Evolutionary conservation across 2,888 invertebrate species (phyloP).

Genomic region (Agrotis puta): DNA sequence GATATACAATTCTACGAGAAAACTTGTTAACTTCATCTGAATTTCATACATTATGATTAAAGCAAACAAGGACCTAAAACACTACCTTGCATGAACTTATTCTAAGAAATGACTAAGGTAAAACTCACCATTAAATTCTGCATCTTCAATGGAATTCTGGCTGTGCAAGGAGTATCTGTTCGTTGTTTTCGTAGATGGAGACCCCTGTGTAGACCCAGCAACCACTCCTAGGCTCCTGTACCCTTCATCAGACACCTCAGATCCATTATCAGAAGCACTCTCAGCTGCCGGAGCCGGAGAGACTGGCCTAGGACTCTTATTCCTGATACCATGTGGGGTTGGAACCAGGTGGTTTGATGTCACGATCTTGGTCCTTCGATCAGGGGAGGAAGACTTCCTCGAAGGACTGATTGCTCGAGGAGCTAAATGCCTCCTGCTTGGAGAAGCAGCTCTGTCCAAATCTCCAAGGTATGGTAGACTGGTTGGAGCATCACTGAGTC

Average conservation of each 20-base stretch:
- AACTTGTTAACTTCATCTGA: neutral
- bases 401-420: slow-evolving; percentile 82
- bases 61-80: neutral
- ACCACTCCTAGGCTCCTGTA: slow-evolving; percentile 95
- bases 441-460: slow-evolving; percentile 81
- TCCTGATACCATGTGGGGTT: slow-evolving; percentile 84
- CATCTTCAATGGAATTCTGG: slow-evolving; percentile 94
- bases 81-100: neutral
- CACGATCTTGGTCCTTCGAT: slow-evolving; percentile 83
- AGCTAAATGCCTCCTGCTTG: slow-evolving; percentile 78
- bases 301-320: slow-evolving; percentile 86
- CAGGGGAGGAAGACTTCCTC: slow-evolving; percentile 85
- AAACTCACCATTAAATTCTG: slow-evolving; percentile 92
- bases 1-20: neutral
- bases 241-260: slow-evolving; percentile 96
- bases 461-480: slow-evolving; percentile 86
- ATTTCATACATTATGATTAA: neutral
- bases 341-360: slow-evolving; percentile 88
- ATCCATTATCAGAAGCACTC: slow-evolving; percentile 94
- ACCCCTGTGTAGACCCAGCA: slow-evolving; percentile 87
- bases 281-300: slow-evolving; percentile 91
- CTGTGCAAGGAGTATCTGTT: slow-evolving; percentile 93
- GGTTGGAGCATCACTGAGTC: slow-evolving; percentile 79
- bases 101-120: neutral
- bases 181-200: slow-evolving; percentile 88